Conservation (phyloP, 2,113 vertebrate genomes). For the Hemibagrus wyckioides region DNA sequence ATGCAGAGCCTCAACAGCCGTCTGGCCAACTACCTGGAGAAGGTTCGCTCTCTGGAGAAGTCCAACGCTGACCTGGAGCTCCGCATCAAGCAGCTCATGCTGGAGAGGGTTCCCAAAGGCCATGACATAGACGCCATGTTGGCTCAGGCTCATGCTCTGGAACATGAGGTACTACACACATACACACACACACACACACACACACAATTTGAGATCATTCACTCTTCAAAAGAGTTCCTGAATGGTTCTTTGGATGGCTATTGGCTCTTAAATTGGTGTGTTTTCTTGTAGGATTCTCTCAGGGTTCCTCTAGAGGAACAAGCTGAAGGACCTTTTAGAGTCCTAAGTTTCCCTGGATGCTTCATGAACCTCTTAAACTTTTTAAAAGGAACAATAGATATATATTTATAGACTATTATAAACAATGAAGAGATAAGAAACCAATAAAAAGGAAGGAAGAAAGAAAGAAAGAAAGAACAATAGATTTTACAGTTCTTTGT, state of each 20-base stretch:
- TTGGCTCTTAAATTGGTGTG: neutral
- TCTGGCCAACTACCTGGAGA: slow-evolving; percentile 81
- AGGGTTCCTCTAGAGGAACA: neutral
- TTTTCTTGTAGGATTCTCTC: neutral
- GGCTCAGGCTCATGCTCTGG: slow-evolving; percentile 74
- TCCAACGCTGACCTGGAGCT: slow-evolving; percentile 78
- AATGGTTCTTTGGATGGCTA: neutral
- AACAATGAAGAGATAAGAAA: neutral
- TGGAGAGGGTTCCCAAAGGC: slow-evolving; percentile 76
- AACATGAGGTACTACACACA: slow-evolving; percentile 70
- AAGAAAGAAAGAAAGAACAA: neutral
- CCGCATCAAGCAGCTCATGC: slow-evolving; percentile 80
- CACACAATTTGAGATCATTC: neutral
- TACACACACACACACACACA: slow-evolving; percentile 7
- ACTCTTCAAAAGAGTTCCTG: neutral
- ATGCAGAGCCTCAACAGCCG: slow-evolving; percentile 91
- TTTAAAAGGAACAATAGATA: no score
- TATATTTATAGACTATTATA: neutral
- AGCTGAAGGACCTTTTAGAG: neutral
- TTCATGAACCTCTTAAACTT: neutral
- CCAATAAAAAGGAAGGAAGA: neutral
- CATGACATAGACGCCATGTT: slow-evolving; percentile 77
- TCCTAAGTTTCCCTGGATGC: neutral
- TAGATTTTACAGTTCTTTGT: neutral
- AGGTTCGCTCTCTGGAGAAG: slow-evolving; percentile 76